These are phyloP conservation scores for Tokudaia tokunoshimensis DNA, from an alignment of 2,797 vertebrate species.

Conservation along the genomic window DNA sequence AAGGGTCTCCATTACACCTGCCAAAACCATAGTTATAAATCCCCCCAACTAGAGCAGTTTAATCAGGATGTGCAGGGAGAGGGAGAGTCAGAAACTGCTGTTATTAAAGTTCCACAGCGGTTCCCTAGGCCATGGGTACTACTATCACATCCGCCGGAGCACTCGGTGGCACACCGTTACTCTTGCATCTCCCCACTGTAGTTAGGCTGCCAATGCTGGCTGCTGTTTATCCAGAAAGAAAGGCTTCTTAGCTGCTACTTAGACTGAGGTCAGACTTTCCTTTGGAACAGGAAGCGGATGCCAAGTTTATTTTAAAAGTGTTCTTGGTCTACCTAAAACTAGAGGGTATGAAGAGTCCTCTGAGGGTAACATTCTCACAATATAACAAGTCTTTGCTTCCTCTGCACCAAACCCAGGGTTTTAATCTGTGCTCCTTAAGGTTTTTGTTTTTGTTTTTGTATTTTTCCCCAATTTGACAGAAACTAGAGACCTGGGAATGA, in stretches of 20 bases:
- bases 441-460: background rate
- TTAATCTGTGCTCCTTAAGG: background rate
- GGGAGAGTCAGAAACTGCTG: background rate
- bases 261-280: slow-evolving; percentile 73
- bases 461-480: background rate
- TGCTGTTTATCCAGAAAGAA: slow-evolving; percentile 8
- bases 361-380: slow-evolving; percentile 21
- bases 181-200: too few relatives aligned
- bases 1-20: background rate
- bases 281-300: slow-evolving; percentile 44
- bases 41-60: fast-evolving
- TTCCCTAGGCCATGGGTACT: background rate
- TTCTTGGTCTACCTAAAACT: slow-evolving; percentile 65
- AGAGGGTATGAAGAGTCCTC: slow-evolving; percentile 37
- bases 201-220: background rate
- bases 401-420: background rate
- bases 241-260: background rate
- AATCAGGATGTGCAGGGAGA: background rate
- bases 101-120: background rate
- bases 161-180: fast-evolving
- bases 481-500: background rate
- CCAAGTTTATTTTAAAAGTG: slow-evolving; percentile 73
- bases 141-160: background rate
- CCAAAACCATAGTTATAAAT: background rate
- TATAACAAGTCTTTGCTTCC: slow-evolving; percentile 32